Conservation (phyloP, 2,888 invertebrate species). For the Nephrocerus scutellatus region DNA sequence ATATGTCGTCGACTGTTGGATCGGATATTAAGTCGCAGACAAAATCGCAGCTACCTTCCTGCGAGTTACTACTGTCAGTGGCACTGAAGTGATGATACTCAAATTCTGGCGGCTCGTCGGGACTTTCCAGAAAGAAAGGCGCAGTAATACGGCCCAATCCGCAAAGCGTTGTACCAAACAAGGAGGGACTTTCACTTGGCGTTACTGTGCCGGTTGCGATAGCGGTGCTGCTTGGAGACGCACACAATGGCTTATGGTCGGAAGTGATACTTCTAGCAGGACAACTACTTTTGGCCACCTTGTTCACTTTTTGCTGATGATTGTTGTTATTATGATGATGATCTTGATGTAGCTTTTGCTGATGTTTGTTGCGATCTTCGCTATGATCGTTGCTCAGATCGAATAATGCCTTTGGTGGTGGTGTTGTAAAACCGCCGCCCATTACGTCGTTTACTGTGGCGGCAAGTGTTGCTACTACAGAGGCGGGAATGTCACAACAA, state of each 20-base stretch:
- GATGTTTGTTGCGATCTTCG: too few relatives aligned
- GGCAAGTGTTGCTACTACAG: constrained; percentile 22
- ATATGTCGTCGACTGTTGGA: not conserved
- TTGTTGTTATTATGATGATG: too few relatives aligned
- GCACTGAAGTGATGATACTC: constrained; percentile 38
- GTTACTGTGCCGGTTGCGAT: too few relatives aligned
- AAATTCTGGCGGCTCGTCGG: constrained; percentile 43
- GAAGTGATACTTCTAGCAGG: constrained; percentile 13
- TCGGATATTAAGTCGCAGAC: not conserved
- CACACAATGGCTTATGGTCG: constrained; percentile 16
- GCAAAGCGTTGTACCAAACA: too few relatives aligned
- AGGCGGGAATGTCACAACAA: constrained; percentile 21
- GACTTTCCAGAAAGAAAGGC: constrained; percentile 39
- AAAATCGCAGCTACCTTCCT: constrained; percentile 36
- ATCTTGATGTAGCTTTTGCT: constrained; percentile 14
- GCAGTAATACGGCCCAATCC: constrained; percentile 39
- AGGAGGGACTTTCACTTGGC: constrained; percentile 27
- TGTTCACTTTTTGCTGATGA: too few relatives aligned
- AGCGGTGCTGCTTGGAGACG: constrained; percentile 2
- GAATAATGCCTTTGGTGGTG: constrained; percentile 27
- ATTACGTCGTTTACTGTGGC: constrained; percentile 35
- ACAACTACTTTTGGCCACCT: constrained; percentile 19
- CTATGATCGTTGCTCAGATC: too few relatives aligned
- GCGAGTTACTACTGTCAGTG: constrained; percentile 37
- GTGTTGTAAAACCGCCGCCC: constrained; percentile 44